These are phyloP conservation scores for Sciurus vulgaris DNA, from an alignment of 2,797 vertebrate genomes.

Conservation along the genomic window DNA sequence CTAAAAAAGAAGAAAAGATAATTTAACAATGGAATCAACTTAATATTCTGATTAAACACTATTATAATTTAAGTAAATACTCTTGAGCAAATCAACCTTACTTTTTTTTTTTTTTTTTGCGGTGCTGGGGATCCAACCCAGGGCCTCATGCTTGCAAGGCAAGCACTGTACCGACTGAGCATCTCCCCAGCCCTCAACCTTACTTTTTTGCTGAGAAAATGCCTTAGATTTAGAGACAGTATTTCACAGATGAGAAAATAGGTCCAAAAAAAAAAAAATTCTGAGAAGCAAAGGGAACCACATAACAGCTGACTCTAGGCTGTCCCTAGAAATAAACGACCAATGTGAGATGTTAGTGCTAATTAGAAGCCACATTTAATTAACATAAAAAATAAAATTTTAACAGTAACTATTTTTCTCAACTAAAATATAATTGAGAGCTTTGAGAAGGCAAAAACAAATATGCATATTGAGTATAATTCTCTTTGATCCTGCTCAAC, in stretches of 20 bases:
- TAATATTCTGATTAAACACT: constrained; percentile 46
- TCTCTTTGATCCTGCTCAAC: constrained; percentile 18
- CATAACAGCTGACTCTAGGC: not conserved
- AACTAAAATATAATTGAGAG: not conserved
- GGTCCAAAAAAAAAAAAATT: constrained; percentile 19
- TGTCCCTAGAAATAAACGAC: not conserved
- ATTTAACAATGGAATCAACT: constrained; percentile 54
- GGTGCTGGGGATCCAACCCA: no score
- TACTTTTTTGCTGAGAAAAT: constrained; percentile 45
- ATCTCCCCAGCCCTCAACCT: no score
- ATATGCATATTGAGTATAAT: not conserved
- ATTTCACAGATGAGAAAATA: constrained; percentile 44
- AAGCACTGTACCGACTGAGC: no score
- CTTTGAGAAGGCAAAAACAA: constrained; percentile 29
- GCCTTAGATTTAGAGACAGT: constrained; percentile 1
- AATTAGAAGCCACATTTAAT: constrained; percentile 14
- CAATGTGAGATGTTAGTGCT: not conserved
- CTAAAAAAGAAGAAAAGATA: constrained; percentile 86
- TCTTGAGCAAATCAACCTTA: constrained; percentile 16
- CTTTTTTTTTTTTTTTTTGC: no score
- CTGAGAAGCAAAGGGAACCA: not conserved
- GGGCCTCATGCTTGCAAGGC: no score
- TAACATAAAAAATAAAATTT: not conserved
- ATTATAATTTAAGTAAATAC: constrained; percentile 23
- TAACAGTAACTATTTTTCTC: constrained; percentile 30